Evolutionary conservation across 2,888 invertebrate species (phyloP).

Genomic region (Pemphredon lugubris): DNA sequence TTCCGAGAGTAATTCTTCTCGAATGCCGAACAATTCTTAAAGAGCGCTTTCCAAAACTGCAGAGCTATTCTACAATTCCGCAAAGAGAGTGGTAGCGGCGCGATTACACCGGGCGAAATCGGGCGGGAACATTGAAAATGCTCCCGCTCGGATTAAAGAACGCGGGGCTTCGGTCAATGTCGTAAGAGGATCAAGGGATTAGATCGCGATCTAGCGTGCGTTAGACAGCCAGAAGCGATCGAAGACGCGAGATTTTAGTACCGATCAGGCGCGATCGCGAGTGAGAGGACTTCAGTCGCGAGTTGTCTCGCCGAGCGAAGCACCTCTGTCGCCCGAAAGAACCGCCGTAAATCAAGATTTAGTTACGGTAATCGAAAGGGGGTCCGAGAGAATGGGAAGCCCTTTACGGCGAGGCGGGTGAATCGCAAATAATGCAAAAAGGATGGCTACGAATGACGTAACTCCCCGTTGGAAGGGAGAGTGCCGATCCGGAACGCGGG

Average conservation of each 20-base stretch:
- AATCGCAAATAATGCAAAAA: conserved; percentile 40
- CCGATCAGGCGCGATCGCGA: background rate
- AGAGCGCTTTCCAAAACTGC: too few relatives aligned
- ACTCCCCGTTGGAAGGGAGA: conserved; percentile 1
- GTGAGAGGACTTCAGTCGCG: background rate
- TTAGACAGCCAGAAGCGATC: background rate
- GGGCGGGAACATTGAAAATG: background rate
- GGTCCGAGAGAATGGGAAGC: conserved; percentile 17
- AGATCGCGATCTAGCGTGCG: conserved; percentile 11
- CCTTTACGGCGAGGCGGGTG: conserved; percentile 18
- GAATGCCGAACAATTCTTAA: too few relatives aligned
- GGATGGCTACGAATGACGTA: conserved; percentile 18
- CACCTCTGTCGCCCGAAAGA: background rate
- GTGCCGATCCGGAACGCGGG: background rate
- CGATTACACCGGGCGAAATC: background rate
- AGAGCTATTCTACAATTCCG: background rate
- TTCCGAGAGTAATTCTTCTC: too few relatives aligned
- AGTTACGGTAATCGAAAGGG: conserved; percentile 4
- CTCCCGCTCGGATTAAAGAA: background rate
- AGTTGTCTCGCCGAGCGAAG: background rate
- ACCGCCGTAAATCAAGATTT: conserved; percentile 29
- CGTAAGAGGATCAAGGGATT: conserved; percentile 36
- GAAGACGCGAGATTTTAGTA: background rate
- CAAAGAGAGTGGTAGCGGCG: background rate
- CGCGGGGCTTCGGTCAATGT: conserved; percentile 7